Conservation (phyloP, 2,888 invertebrate genomes). For the Noctuana brunneofusca region DNA sequence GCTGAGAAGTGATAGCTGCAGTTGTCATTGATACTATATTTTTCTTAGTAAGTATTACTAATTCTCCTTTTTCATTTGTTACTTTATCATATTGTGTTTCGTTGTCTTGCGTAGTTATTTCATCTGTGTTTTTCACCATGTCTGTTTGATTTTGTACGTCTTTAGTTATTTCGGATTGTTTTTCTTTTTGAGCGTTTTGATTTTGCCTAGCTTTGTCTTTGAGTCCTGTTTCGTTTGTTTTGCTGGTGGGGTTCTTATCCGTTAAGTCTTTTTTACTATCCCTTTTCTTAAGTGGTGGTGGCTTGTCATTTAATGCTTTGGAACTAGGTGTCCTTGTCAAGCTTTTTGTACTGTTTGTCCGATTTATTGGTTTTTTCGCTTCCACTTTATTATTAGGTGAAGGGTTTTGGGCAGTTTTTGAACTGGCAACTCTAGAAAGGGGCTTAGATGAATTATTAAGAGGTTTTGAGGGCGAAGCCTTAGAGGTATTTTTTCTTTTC, state of each 20-base stretch:
- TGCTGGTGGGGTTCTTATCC: constrained; percentile 62
- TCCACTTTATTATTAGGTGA: constrained; percentile 57
- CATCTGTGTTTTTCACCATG: constrained; percentile 50
- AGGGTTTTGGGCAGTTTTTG: constrained; percentile 61
- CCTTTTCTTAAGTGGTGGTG: constrained; percentile 61
- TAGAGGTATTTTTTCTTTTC: constrained; percentile 57
- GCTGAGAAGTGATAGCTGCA: constrained; percentile 82
- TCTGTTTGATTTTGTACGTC: constrained; percentile 42
- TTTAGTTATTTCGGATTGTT: constrained; percentile 37
- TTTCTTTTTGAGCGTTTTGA: constrained; percentile 42
- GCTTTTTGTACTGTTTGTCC: constrained; percentile 74
- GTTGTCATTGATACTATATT: constrained; percentile 83
- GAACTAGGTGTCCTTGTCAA: constrained; percentile 68
- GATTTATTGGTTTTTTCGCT: constrained; percentile 64
- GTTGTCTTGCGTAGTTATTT: constrained; percentile 67
- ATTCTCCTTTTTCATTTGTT: constrained; percentile 67
- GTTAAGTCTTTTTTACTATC: constrained; percentile 63
- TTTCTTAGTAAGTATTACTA: constrained; percentile 75
- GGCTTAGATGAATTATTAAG: constrained; percentile 50
- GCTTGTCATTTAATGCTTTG: constrained; percentile 68
- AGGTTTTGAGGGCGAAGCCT: constrained; percentile 49
- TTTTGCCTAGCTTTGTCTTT: constrained; percentile 46
- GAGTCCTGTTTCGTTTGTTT: constrained; percentile 59
- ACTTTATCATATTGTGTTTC: constrained; percentile 77
- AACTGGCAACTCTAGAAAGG: constrained; percentile 59